Evolutionary conservation across 2,113 vertebrate genomes (phyloP), one percentile per base, ranked within the genome.

Genomic region (Marmota flaviventris): DNA sequence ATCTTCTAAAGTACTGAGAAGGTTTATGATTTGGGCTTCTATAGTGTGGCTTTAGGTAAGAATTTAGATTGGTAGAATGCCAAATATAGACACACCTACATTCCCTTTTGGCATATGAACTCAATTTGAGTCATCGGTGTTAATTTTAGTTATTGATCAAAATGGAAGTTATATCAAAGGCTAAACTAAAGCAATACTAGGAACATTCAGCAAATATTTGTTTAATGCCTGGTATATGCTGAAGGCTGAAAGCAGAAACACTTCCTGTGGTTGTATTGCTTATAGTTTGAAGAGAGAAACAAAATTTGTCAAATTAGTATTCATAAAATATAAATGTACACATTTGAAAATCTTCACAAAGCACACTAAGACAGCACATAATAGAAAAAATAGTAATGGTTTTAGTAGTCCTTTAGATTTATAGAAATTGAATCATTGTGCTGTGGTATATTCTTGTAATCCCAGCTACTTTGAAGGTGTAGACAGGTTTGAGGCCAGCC

Each of bases 61-160:
- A 70, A 18, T 22, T 84, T 6, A 34, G 37, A 6, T 89, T 22
- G 34, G 2, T 67, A 53, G 65, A 88, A 10, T 48, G 0, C 24
- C 67, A 72, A 63, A 25, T 89, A 61, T 5, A 87, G n/a, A 78
- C 58, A 78, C 10, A 65, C 14, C 69, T 93, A 13, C 4, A 51
- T 39, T 93, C 69, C 61, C 32, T 86, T 72, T n/a, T 72, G 75
- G 18, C 42, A 45, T 72, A 1, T 82, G 77, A 91, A 27, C 61
- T 76, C 1, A 76, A 65, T 93, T 14, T 82, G 51, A 16, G 6
- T 91, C 58, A 58, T 58, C 70, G 56, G 0, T 76, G 39, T 82
- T 91, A 69, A 91, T 91, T 69, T 56, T 83, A 42, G 22, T 13
- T 87, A 77, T 91, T 91, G 61, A 91, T 61, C 48, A 84, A n/a